phyloP scores from a whole-genome alignment of 2,113 vertebrate species.

The Brachionichthys hirsutus region DNA sequence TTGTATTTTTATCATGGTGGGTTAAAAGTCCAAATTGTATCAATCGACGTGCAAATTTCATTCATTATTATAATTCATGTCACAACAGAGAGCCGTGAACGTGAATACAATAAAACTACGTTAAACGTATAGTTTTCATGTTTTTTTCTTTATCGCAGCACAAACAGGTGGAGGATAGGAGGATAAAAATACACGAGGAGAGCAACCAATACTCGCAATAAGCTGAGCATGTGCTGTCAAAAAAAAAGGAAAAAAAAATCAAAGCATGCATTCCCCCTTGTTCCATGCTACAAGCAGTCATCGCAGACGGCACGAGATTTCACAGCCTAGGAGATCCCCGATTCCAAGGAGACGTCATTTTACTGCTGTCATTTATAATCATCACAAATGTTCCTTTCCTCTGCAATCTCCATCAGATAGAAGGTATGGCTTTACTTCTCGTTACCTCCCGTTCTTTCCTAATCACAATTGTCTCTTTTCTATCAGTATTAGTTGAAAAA shows the following conservation, averaged over 20 bases:
- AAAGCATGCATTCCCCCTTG: constrained; percentile 41
- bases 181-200: constrained; percentile 17
- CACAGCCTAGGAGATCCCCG: constrained; percentile 52
- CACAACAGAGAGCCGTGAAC: constrained; percentile 16
- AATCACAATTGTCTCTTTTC: constrained; percentile 15
- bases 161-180: constrained; percentile 47
- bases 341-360: constrained; percentile 57
- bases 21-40: constrained; percentile 42
- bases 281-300: constrained; percentile 33
- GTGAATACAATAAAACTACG: background rate
- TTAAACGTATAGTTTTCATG: background rate
- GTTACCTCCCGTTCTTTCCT: constrained; percentile 8
- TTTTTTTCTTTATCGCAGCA: constrained; percentile 1
- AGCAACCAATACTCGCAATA: constrained; percentile 53
- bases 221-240: constrained; percentile 43
- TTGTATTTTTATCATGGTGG: constrained; percentile 31
- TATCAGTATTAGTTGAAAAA: constrained; percentile 3
- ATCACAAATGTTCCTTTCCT: constrained; percentile 11
- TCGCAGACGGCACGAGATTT: constrained; percentile 42
- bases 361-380: constrained; percentile 58
- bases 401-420: constrained; percentile 24
- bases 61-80: constrained; percentile 35
- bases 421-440: constrained; percentile 50
- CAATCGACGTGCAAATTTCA: constrained; percentile 44
- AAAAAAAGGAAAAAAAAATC: constrained; percentile 3